Evolutionary conservation across 2,113 vertebrate genomes (phyloP).

Genomic region (Loxodonta africana): DNA sequence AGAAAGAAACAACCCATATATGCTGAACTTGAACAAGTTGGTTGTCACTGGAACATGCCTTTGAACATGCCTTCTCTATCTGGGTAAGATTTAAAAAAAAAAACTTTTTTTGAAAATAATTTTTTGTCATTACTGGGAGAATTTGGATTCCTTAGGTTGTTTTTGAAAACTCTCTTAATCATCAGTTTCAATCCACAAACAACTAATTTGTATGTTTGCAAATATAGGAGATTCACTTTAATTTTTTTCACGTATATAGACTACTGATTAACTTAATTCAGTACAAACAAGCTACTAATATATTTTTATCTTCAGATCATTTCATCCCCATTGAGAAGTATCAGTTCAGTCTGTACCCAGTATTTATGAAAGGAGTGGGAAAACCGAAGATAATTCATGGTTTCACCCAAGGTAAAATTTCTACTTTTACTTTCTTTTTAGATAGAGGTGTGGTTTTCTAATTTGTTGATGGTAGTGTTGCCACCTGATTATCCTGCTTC

Average conservation of each 20-base stretch:
- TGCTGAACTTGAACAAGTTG: background rate
- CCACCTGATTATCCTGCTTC: conserved; percentile 18
- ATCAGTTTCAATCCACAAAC: background rate
- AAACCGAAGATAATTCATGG: conserved; percentile 86
- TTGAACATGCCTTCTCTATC: background rate
- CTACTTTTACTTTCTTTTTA: conserved; percentile 35
- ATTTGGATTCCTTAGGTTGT: background rate
- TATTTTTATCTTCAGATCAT: conserved; percentile 89
- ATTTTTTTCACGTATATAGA: background rate
- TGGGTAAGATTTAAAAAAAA: background rate
- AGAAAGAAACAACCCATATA: background rate
- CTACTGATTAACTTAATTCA: conserved; percentile 27
- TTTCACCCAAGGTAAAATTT: conserved; percentile 89
- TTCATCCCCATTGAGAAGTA: conserved; percentile 94
- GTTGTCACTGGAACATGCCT: background rate
- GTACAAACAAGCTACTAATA: background rate
- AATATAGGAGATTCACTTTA: background rate
- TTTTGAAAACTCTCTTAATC: background rate
- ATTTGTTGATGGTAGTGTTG: background rate
- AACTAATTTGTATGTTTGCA: background rate
- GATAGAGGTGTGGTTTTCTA: background rate
- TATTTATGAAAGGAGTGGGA: conserved; percentile 94
- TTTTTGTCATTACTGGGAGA: background rate
- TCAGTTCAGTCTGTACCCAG: conserved; percentile 92
- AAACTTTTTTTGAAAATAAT: background rate